Conservation (phyloP, 2,888 invertebrate genomes). For the Leptarthrus brevirostris region DNA sequence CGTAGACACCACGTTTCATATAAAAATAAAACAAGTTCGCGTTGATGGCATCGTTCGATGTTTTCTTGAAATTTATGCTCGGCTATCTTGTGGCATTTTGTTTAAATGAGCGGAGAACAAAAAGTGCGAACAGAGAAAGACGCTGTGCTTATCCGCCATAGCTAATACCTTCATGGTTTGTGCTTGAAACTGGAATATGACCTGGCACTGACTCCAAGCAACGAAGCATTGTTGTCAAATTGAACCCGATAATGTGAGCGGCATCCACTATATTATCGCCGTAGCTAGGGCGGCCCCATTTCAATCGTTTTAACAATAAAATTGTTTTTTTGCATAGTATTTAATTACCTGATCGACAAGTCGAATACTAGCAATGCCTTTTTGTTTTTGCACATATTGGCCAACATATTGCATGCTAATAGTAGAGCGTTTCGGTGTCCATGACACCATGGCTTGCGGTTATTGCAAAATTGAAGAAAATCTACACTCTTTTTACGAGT, state of each 20-base stretch:
- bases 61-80: neutral
- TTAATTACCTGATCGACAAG: too few species aligned
- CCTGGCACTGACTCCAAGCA: neutral
- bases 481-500: too few species aligned
- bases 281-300: too few species aligned
- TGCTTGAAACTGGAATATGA: slow-evolving; percentile 19
- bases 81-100: slow-evolving; percentile 6
- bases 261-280: too few species aligned
- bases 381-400: too few species aligned
- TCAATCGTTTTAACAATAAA: too few species aligned
- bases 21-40: slow-evolving; percentile 13
- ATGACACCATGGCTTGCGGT: too few species aligned
- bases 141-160: neutral
- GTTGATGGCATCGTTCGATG: slow-evolving; percentile 7
- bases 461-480: too few species aligned
- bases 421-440: too few species aligned
- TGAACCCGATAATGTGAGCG: slow-evolving; percentile 1
- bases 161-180: slow-evolving; percentile 18
- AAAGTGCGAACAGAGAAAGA: slow-evolving; percentile 17
- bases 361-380: too few species aligned
- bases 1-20: neutral
- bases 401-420: too few species aligned
- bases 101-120: neutral
- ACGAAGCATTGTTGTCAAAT: slow-evolving; percentile 40
- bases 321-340: too few species aligned